phyloP scores from a whole-genome alignment of 2,888 invertebrate genomes.

The Lutraria lutraria region DNA sequence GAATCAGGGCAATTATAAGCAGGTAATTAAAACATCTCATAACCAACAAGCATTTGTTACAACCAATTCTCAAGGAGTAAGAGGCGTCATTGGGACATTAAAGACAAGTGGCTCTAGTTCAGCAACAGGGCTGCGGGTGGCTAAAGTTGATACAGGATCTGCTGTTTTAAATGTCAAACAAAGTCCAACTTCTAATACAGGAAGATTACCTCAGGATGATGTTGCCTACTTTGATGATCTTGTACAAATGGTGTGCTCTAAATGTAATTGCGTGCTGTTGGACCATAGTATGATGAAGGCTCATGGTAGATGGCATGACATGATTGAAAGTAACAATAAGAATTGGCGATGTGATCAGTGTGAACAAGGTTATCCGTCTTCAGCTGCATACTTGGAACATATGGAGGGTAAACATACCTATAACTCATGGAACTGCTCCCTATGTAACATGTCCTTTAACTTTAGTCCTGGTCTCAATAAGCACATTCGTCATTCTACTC shows the following conservation, averaged over 20 bases:
- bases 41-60: constrained; percentile 22
- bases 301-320: constrained; percentile 59
- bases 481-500: constrained; percentile 40
- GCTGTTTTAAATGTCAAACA: background rate
- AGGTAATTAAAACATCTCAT: constrained; percentile 11
- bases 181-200: background rate
- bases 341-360: constrained; percentile 57
- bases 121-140: background rate
- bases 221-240: constrained; percentile 49
- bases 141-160: constrained; percentile 1
- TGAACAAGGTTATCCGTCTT: constrained; percentile 49
- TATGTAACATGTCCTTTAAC: constrained; percentile 55
- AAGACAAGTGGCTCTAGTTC: constrained; percentile 18
- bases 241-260: constrained; percentile 55
- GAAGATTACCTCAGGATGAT: constrained; percentile 18
- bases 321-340: constrained; percentile 29
- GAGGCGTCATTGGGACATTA: constrained; percentile 43
- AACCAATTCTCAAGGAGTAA: constrained; percentile 43
- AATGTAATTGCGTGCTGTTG: constrained; percentile 57
- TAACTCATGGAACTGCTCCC: constrained; percentile 54
- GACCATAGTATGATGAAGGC: constrained; percentile 50
- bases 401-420: constrained; percentile 41
- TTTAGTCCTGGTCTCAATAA: constrained; percentile 36
- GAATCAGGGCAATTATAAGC: constrained; percentile 27
- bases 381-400: constrained; percentile 26